Evolutionary conservation across 1,140 invertebrate genomes (phyloP), one percentile per base, ranked within the genome.

Genomic region (Drosophila bipectinata): DNA sequence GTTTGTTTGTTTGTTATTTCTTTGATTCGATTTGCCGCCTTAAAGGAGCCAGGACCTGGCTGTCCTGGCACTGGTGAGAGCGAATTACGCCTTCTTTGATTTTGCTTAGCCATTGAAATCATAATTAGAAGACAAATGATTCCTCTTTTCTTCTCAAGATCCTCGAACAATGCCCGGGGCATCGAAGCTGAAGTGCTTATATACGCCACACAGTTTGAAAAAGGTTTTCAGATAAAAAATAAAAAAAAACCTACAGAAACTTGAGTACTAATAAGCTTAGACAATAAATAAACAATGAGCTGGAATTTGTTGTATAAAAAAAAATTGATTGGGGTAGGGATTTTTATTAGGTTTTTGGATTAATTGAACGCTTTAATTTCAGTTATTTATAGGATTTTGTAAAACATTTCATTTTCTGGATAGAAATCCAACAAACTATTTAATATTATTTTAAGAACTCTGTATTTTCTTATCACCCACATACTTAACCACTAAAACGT

Each of bases 11-110:
- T 87, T 87, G 77, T 72, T 87, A 77, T 82, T 83, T 79, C 79
- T 88, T 87, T 79, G 79, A 88, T 88, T 88, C 68, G 84, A 88
- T 88, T 88, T 88, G 84, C 83, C 83, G 83, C 83, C 83, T 88
- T 83, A 62, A 67, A 61, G 67, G 59, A 53, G 30, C 54, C 49
- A 39, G 37, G 15, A n/a, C 62, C 12, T 45, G 28, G 28, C 21
- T 21, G 21, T 48, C 55, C 34, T 15, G 28, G 30, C 53, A 10
- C 39, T 79, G 83, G 83, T 88, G 83, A 88, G 83, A 88, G 74
- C 78, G 84, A 88, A 88, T 83, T 88, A 88, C 83, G 83, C 83
- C 83, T 88, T 77, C 79, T 74, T 88, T 88, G 83, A 88, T 88
- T 88, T 79, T 72, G 75, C 51, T 48, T 78, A 69, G 37, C 79